Evolutionary conservation across 2,797 vertebrate genomes (phyloP), one percentile per base, ranked within the genome.

Genomic region (Anguilla marmorata): DNA sequence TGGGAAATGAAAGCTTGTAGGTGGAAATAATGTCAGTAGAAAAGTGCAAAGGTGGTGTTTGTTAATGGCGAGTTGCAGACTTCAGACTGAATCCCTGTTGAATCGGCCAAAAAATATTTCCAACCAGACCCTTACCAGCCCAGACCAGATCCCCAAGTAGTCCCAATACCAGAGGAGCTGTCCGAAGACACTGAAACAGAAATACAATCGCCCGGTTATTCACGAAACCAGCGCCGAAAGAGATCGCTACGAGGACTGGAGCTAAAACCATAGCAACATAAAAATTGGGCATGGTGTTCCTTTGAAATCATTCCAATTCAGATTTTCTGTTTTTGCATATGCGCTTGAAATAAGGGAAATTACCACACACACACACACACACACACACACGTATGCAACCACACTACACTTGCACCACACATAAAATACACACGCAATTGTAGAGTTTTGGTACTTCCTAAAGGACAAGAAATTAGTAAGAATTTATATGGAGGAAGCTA

Each of bases 51-150:
- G 90, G 21, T 91, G 88, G 87, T 69, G 90, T 93, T 92, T 87
- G 88, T 96, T 90, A 93, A 92, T 96, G 93, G 95, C 89, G 95
- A 93, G 93, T 95, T 92, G 92, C 91, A 95, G 93, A 90, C 90
- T 94, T 94, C 92, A 90, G 85, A 93, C 96, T 94, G 95, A 95
- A 95, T 89, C 96, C 93, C 89, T 96, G 95, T 97, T 98, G 97
- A 97, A 98, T 98, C 96, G 97, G 98, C 96, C 96, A 93, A 96
- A 94, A 93, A 94, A 95, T 97, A 96, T 97, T 97, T 98, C 97
- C 96, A 97, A 98, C 97, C 97, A 96, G 96, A 95, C 96, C 96
- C 94, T 92, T 98, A 96, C 96, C 97, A 95, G 90, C 97, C 98
- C 89, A 97, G 97, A 93, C 97, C 97, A 90, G 98, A 97, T 92